Evolutionary conservation across 2,797 vertebrate species (phyloP).

Genomic region (Hippoglossus hippoglossus): DNA sequence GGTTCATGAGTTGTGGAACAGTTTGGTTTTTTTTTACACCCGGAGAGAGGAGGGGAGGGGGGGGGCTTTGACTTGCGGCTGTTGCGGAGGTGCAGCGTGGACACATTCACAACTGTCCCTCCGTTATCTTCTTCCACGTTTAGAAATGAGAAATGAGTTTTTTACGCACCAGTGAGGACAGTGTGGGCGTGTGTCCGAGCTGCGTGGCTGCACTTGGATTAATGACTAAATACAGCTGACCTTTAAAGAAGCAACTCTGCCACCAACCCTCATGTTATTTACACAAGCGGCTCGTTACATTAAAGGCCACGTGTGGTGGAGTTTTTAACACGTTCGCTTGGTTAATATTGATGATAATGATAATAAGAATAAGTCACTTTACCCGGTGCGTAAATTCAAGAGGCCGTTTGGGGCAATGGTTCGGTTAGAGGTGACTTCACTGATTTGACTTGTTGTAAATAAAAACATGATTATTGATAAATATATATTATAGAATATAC

Average conservation of each 20-base stretch:
- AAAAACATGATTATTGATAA: background rate
- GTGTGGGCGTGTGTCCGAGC: slow-evolving; percentile 34
- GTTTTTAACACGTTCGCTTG: background rate
- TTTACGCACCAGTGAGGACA: background rate
- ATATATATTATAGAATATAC: too few relatives aligned
- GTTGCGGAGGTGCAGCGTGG: slow-evolving; percentile 33
- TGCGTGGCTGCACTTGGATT: slow-evolving; percentile 31
- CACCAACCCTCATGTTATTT: background rate
- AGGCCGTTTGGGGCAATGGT: background rate
- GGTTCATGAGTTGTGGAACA: slow-evolving; percentile 16
- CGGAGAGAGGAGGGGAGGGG: background rate
- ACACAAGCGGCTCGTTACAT: too few relatives aligned
- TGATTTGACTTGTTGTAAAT: background rate
- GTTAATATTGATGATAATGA: background rate
- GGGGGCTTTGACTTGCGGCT: slow-evolving; percentile 36
- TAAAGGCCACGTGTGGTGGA: background rate
- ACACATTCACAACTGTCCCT: slow-evolving; percentile 1
- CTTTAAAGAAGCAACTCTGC: slow-evolving; percentile 10
- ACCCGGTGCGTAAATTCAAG: slow-evolving; percentile 18
- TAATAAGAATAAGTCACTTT: background rate
- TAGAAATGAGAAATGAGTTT: slow-evolving; percentile 1
- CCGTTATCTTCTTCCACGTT: background rate
- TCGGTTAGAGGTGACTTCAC: background rate
- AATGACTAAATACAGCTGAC: slow-evolving; percentile 25
- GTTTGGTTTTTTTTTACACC: slow-evolving; percentile 1